phyloP scores from a whole-genome alignment of 2,113 vertebrate genomes.

The Gobius niger region DNA sequence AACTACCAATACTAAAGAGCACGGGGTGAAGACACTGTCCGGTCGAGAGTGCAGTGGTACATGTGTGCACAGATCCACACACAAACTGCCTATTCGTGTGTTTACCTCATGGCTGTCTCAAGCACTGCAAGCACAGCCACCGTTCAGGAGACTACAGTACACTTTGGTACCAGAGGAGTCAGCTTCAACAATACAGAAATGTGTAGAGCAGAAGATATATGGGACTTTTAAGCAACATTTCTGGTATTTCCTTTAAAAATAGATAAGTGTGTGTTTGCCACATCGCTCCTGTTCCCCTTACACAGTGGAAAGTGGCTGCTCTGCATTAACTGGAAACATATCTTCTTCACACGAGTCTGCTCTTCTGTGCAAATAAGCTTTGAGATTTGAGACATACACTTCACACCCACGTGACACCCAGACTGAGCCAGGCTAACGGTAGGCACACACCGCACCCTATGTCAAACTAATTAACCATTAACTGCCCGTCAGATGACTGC shows the following conservation, averaged over 20 bases:
- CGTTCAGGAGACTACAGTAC: not conserved
- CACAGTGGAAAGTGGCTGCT: constrained; percentile 8
- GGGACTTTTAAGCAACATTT: not conserved
- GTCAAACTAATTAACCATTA: constrained; percentile 40
- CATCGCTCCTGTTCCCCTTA: not conserved
- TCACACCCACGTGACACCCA: constrained; percentile 32
- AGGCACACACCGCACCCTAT: not conserved
- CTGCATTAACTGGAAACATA: constrained; percentile 26
- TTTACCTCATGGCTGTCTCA: constrained; percentile 40
- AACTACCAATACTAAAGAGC: constrained; percentile 31
- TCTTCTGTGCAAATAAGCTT: constrained; percentile 19
- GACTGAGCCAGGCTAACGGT: constrained; percentile 16
- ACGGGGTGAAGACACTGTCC: constrained; percentile 48
- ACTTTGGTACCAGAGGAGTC: not conserved
- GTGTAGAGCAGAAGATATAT: not conserved
- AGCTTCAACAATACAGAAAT: too few relatives aligned
- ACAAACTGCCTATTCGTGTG: constrained; percentile 37
- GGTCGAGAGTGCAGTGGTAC: constrained; percentile 31
- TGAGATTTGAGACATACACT: constrained; percentile 19
- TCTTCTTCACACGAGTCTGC: constrained; percentile 3
- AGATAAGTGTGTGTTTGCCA: not conserved
- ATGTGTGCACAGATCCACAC: constrained; percentile 19
- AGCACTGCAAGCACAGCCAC: constrained; percentile 25
- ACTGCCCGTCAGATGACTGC: constrained; percentile 14
- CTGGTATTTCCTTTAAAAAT: not conserved